Evolutionary conservation across 2,888 invertebrate species (phyloP), one percentile per base, ranked within the genome.

Genomic region (Lypha dubia): DNA sequence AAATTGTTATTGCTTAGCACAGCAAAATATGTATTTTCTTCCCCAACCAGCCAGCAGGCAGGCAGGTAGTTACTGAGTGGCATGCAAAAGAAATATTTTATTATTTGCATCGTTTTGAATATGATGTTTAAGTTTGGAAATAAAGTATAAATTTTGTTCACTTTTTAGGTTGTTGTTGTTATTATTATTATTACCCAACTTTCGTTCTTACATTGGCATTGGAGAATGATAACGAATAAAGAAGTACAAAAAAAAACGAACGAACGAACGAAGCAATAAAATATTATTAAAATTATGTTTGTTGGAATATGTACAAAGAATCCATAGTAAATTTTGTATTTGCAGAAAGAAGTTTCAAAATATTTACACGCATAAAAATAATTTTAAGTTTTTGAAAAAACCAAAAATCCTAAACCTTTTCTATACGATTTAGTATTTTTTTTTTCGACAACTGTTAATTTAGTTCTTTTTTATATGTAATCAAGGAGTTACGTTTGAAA

Each of bases 231-330:
- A 2, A 67, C 32, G 13, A 65, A 35, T 2, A 24, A 9, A 68
- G 44, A 71, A 83, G n/a, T n/a, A n/a, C n/a, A n/a, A n/a, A n/a
- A n/a, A n/a, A n/a, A n/a, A n/a, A n/a, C n/a, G n/a, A n/a, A n/a
- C n/a, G n/a, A n/a, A n/a, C 51, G 46, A 46, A 9, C 49, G 88
- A 87, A 88, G 90, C 88, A 89, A 91, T 91, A 91, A 90, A 90
- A 91, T 90, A 89, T 90, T 91, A 91, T 90, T 90, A 90, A 91
- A 90, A 90, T 90, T 88, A 89, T 89, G 86, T 87, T 88, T 79
- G 73, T 76, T 82, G 71, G 58, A 83, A 80, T 71, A 77, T 51
- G 13, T 11, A 68, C 60, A 71, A 71, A 44, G 79, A 79, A 79
- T 49, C 73, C 73, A 58, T 79, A 73, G 56, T 20, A 73, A 58